Conservation (phyloP, 2,113 vertebrate species). For the Megaceryle torquata region DNA sequence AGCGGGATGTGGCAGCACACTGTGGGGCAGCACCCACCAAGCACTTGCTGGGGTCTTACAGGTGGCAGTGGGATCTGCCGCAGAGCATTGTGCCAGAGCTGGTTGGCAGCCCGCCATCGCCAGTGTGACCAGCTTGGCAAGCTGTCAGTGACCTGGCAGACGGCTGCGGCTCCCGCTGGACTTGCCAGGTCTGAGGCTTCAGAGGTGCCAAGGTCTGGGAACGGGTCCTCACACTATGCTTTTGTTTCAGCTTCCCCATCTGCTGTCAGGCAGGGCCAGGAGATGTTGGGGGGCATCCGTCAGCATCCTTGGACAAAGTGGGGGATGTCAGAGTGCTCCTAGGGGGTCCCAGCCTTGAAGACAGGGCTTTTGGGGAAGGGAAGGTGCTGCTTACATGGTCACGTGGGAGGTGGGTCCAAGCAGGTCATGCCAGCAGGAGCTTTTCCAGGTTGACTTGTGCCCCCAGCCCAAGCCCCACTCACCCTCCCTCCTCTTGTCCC, state of each 20-base stretch:
- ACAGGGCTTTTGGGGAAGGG: not conserved
- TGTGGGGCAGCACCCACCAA: not conserved
- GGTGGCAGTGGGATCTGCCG: not conserved
- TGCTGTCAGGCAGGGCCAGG: not conserved
- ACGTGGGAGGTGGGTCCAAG: fast-evolving
- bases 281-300: not conserved
- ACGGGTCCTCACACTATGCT: fast-evolving
- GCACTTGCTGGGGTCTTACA: not conserved
- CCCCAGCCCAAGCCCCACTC: not conserved
- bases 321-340: not conserved
- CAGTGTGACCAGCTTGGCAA: not conserved
- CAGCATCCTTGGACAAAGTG: not conserved
- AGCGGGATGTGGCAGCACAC: fast-evolving
- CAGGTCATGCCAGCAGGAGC: not conserved
- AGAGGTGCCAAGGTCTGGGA: not conserved
- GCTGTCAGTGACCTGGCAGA: not conserved
- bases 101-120: fast-evolving
- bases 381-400: not conserved
- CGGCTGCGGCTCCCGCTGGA: fast-evolving
- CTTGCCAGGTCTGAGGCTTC: not conserved
- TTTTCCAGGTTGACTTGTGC: not conserved
- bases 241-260: not conserved
- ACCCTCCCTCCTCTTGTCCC: not conserved
- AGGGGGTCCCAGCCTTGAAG: no score
- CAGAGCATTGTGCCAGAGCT: fast-evolving